phyloP scores from a whole-genome alignment of 2,797 vertebrate species.

The Eutrigla gurnardus region DNA sequence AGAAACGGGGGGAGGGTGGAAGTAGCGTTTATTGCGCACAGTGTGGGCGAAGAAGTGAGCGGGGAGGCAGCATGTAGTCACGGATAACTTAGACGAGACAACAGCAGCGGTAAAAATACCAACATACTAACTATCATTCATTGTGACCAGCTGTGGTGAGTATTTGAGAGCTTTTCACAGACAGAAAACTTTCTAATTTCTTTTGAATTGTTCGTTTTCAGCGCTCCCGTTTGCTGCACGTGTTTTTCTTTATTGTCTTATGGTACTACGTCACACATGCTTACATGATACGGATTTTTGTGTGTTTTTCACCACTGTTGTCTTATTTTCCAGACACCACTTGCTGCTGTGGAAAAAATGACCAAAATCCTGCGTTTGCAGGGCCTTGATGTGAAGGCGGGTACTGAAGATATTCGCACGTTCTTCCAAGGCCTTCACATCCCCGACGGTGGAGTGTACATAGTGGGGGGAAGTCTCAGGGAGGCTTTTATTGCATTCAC shows the following conservation, averaged over 20 bases:
- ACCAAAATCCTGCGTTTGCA: slow-evolving; percentile 90
- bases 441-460: slow-evolving; percentile 93
- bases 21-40: neutral
- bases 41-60: neutral
- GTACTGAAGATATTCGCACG: slow-evolving; percentile 89
- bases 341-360: slow-evolving; percentile 80
- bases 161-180: neutral
- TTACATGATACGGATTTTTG: neutral
- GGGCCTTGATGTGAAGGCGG: slow-evolving; percentile 91
- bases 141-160: slow-evolving; percentile 12
- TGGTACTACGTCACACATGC: neutral
- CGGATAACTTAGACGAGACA: neutral
- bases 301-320: neutral
- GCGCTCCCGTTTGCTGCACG: neutral
- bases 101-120: neutral
- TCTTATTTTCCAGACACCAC: slow-evolving; percentile 35
- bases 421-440: slow-evolving; percentile 92
- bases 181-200: neutral
- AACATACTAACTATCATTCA: accelerated
- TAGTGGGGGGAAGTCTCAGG: slow-evolving; percentile 90
- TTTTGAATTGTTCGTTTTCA: no score
- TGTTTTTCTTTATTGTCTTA: neutral
- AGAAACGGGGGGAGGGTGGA: neutral
- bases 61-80: neutral
- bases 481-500: slow-evolving; percentile 96